Base-by-base conservation (phyloP, 2,113 vertebrate species). In the Chiloscyllium plagiosum region DNA sequence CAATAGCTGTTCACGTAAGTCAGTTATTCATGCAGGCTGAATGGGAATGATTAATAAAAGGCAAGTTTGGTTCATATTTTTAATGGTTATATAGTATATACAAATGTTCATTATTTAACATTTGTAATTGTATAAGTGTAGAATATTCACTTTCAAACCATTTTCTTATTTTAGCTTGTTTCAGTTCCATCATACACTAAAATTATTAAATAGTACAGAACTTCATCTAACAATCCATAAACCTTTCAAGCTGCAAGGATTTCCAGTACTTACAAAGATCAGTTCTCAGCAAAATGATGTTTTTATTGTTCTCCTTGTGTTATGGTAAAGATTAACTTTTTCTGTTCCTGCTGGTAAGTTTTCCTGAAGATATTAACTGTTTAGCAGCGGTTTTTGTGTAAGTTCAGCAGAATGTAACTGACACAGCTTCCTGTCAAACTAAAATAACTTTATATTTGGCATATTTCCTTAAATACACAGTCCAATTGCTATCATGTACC, bases 1-100 rank as follows among this genome's bases (percentile, higher is more conserved):
- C 24, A 97, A 97, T 0, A 98, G 98, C 95, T 99, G 98, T 97
- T 97, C 97, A n/a, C 19, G 98, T 99, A 97, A 92, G 97, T 66
- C 94, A 15, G 13, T 94, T 66, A 37, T 24, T 50, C 15, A 2
- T 47, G 33, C 65, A 33, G 61, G 13, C 0, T 42, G 37, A 22
- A 19, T 83, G 17, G 80, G 80, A 19, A 37, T 37, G 17, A n/a
- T 93, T 37, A 93, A 66, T 37, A 37, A n/a, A 66, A 92, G 19
- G 33, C n/a, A n/a, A 66, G 56, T 37, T 22, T 93, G 5, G 24
- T 93, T 4, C n/a, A 66, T 37, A 92, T 20, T 93, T 76, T 66
- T 22, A 17, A 92, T 65, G 50, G 22, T 22, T 66, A 66, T 42
- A 66, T 61, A 33, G 33, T n/a, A 22, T 66, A 20, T 37, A 47